These are phyloP conservation scores for Rutpela maculata DNA, from an alignment of 2,888 invertebrate species.

Conservation along the genomic window DNA sequence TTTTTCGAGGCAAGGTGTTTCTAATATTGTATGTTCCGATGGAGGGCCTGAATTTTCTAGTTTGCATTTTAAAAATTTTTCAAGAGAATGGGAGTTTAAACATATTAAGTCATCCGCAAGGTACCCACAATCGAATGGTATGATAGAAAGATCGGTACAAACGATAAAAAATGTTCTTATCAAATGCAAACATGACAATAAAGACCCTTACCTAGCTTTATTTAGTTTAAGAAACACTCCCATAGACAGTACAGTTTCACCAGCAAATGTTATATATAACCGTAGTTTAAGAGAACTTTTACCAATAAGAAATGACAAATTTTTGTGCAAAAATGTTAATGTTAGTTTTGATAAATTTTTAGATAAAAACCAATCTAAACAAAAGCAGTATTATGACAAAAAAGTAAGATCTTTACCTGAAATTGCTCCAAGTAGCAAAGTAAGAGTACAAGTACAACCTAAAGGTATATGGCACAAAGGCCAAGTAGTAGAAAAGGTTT, in stretches of 20 bases:
- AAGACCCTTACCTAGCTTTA: neutral
- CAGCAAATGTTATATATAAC: neutral
- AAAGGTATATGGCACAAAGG: neutral
- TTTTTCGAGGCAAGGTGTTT: too few species aligned
- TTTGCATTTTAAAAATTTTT: conserved; percentile 11
- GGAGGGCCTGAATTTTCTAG: neutral
- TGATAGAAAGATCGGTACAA: neutral
- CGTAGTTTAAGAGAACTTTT: neutral
- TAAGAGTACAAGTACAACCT: neutral
- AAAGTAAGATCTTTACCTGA: neutral
- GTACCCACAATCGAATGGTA: too few species aligned
- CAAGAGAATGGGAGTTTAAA: conserved; percentile 44
- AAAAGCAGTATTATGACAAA: neutral
- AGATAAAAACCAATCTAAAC: neutral
- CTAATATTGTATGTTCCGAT: neutral
- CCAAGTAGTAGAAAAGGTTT: neutral
- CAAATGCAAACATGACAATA: neutral
- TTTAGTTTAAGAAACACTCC: too few species aligned
- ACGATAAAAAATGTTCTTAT: neutral
- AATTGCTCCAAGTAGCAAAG: neutral
- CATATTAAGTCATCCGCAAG: conserved; percentile 20
- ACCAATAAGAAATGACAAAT: too few species aligned
- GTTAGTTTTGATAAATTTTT: neutral
- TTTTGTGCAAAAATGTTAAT: too few species aligned
- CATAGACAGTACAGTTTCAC: neutral